Percentiles rank a stretch among this genome's conserved stretches.
phyloP scores from a whole-genome alignment of 1,140 invertebrate genomes.

The Drosophila kanapiae region DNA sequence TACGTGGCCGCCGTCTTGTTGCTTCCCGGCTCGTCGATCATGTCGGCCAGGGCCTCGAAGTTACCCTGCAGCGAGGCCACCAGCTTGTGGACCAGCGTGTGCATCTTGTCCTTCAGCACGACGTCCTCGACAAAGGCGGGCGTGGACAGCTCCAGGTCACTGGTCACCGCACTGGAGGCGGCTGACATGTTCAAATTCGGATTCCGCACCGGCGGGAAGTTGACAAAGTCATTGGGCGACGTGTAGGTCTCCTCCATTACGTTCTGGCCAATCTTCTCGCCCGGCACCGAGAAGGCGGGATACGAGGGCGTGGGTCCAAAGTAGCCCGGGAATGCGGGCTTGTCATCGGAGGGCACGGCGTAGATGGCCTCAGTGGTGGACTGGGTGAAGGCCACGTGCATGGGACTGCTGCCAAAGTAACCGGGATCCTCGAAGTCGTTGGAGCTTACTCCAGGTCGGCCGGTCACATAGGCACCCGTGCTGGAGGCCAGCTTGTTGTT shows the following conservation, averaged over 20 bases:
- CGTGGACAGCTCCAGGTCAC: slow-evolving; percentile 89
- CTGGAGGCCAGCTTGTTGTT: slow-evolving; percentile 44
- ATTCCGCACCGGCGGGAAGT: slow-evolving; percentile 93
- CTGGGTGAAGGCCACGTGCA: slow-evolving; percentile 63
- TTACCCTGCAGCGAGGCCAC: slow-evolving; percentile 92
- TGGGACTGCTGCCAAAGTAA: slow-evolving; percentile 75
- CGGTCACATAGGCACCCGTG: slow-evolving; percentile 86
- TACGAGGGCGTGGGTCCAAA: slow-evolving; percentile 82
- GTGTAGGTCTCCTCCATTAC: slow-evolving; percentile 87
- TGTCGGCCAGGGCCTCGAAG: slow-evolving; percentile 92
- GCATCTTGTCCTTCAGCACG: slow-evolving; percentile 91
- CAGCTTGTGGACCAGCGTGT: slow-evolving; percentile 92
- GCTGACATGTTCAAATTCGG: slow-evolving; percentile 91
- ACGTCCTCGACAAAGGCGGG: slow-evolving; percentile 91
- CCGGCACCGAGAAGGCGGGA: slow-evolving; percentile 76
- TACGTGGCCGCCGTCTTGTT: slow-evolving; percentile 76
- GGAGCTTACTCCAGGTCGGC: slow-evolving; percentile 74
- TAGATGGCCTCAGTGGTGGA: slow-evolving; percentile 65
- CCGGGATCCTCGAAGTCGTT: slow-evolving; percentile 84
- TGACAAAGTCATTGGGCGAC: slow-evolving; percentile 89
- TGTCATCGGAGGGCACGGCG: slow-evolving; percentile 71
- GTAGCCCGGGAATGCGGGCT: slow-evolving; percentile 80
- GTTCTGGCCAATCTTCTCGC: slow-evolving; percentile 68
- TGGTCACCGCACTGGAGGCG: slow-evolving; percentile 87
- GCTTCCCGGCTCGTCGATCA: slow-evolving; percentile 86